Evolutionary conservation across 2,113 vertebrate genomes (phyloP).

Genomic region (Saimiri boliviensis): DNA sequence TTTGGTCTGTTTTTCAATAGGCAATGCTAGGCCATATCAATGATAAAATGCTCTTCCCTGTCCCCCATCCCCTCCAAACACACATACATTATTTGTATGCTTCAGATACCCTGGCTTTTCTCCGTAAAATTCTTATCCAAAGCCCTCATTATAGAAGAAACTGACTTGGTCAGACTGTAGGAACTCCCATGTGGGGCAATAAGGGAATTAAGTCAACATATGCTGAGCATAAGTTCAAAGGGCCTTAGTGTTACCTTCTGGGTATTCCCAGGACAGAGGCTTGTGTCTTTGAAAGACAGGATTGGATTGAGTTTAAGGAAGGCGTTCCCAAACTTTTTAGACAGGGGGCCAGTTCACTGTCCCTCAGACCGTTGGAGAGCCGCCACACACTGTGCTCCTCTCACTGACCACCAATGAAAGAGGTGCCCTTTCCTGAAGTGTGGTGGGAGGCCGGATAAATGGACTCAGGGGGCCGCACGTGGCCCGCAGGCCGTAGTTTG

Average conservation of each 20-base stretch:
- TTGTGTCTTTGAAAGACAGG: not conserved
- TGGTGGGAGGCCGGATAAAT: too few species aligned
- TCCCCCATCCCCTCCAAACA: not conserved
- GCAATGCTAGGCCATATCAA: not conserved
- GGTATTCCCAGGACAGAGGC: not conserved
- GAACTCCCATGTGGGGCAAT: not conserved
- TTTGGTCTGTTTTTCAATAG: not conserved
- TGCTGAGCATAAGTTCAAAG: not conserved
- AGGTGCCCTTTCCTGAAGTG: too few species aligned
- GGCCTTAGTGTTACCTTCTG: fast-evolving
- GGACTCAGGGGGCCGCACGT: too few species aligned
- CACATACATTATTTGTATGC: not conserved
- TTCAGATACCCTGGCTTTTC: not conserved
- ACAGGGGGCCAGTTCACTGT: too few species aligned
- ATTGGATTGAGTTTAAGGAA: not conserved
- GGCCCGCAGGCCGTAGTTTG: too few species aligned
- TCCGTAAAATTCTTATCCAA: not conserved
- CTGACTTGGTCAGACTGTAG: not conserved
- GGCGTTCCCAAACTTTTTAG: too few species aligned
- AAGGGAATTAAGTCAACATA: not conserved
- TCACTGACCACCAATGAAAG: too few species aligned
- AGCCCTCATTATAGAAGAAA: not conserved
- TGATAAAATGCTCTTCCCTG: not conserved
- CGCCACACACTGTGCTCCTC: too few species aligned
- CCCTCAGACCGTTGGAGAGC: too few species aligned